A percentile compares a stretch with the other conserved stretches of the same genome.
phyloP scores from a whole-genome alignment of 2,888 invertebrate species.

The Volucella bombylans region DNA sequence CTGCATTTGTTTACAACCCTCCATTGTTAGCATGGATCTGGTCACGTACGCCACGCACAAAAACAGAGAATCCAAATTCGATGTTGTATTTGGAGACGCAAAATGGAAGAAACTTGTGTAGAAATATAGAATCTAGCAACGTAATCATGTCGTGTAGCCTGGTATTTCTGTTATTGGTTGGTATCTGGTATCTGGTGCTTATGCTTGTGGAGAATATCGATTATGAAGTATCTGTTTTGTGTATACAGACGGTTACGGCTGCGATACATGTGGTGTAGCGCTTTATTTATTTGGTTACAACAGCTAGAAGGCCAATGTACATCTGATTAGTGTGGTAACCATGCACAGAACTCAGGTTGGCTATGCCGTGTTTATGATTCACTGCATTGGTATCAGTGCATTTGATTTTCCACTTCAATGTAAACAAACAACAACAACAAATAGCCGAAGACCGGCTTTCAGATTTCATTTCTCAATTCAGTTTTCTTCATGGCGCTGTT shows the following conservation, averaged over 20 bases:
- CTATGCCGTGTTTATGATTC: not conserved
- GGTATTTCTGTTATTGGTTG: not conserved
- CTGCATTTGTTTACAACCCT: conserved; percentile 52
- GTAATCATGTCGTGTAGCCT: not conserved
- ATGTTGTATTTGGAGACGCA: conserved; percentile 7
- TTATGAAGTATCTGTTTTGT: not conserved
- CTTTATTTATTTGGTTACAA: not conserved
- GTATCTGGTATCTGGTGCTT: not conserved
- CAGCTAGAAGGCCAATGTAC: conserved; percentile 39
- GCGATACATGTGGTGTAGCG: not conserved
- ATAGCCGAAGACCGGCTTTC: conserved; percentile 34
- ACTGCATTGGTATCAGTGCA: not conserved
- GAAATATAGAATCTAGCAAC: not conserved
- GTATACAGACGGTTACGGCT: not conserved
- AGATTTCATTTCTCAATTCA: not conserved
- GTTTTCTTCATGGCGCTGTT: too few species aligned
- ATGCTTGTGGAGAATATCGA: conserved; percentile 30
- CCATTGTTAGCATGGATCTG: conserved; percentile 45
- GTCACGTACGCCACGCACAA: conserved; percentile 65
- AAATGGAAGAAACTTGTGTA: not conserved
- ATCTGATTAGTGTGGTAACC: conserved; percentile 3
- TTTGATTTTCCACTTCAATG: not conserved
- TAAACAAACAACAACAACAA: conserved; percentile 43
- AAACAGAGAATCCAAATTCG: too few species aligned
- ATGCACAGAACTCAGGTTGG: not conserved